Percentiles rank a stretch among this genome's conserved stretches.
Conservation (phyloP, 2,888 invertebrate species). For the Caenorhabditis parvicauda region DNA sequence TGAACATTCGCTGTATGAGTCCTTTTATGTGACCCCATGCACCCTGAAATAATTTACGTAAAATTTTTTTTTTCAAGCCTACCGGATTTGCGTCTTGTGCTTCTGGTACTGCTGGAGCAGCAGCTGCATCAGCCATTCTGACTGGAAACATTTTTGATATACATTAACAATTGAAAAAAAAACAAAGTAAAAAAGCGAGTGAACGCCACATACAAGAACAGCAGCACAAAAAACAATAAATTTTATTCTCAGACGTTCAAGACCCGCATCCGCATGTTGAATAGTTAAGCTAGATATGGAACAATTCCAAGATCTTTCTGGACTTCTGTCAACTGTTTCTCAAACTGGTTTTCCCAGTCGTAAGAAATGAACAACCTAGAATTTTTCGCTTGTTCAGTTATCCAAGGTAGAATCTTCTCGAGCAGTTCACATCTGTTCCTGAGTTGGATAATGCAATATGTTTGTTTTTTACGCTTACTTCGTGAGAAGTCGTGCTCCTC, state of each 20-base stretch:
- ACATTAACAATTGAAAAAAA: background rate
- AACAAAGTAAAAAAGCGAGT: slow-evolving; percentile 4
- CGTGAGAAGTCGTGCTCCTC: slow-evolving; percentile 80
- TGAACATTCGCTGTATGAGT: slow-evolving; percentile 63
- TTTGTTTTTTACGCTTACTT: slow-evolving; percentile 68
- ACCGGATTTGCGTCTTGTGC: slow-evolving; percentile 18
- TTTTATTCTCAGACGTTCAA: too few species aligned
- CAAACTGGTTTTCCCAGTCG: slow-evolving; percentile 57
- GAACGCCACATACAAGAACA: too few species aligned
- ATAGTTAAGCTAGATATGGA: too few species aligned
- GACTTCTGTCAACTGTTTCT: slow-evolving; percentile 36
- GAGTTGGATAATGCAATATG: slow-evolving; percentile 3
- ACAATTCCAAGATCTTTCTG: slow-evolving; percentile 36
- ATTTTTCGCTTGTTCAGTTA: slow-evolving; percentile 45
- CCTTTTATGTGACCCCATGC: slow-evolving; percentile 63
- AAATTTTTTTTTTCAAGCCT: slow-evolving; percentile 1
- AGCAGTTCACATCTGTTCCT: slow-evolving; percentile 49
- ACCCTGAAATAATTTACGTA: slow-evolving; percentile 12
- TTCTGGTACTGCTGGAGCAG: slow-evolving; percentile 20
- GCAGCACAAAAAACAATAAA: too few species aligned
- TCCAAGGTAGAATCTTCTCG: slow-evolving; percentile 50
- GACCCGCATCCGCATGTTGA: too few species aligned
- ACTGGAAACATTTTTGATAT: slow-evolving; percentile 2
- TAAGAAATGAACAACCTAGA: slow-evolving; percentile 48
- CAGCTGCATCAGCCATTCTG: slow-evolving; percentile 39